Percentiles rank a stretch among this genome's conserved stretches.
Evolutionary conservation across 2,113 vertebrate genomes (phyloP).

Genomic region (Hippoglossus stenolepis): DNA sequence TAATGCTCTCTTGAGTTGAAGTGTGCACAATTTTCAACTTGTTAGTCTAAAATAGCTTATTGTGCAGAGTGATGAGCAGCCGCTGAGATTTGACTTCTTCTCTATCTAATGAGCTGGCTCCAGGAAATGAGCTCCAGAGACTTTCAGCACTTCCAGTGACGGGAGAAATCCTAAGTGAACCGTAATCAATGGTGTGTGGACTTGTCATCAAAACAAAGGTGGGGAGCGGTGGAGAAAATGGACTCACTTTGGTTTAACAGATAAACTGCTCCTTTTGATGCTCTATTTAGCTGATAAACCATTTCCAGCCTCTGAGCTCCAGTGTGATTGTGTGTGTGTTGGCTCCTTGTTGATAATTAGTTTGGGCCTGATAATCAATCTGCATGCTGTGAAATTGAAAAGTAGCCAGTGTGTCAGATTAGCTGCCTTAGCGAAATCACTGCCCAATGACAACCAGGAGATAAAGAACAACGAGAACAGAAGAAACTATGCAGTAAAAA

Average conservation of each 20-base stretch:
- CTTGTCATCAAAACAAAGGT: conserved; percentile 14
- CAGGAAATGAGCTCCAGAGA: conserved; percentile 28
- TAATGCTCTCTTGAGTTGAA: conserved; percentile 25
- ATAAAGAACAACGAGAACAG: background rate
- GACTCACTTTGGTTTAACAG: conserved; percentile 4
- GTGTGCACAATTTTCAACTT: conserved; percentile 10
- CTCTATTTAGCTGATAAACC: conserved; percentile 37
- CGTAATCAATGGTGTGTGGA: conserved; percentile 50
- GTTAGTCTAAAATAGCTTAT: conserved; percentile 13
- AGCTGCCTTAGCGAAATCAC: conserved; percentile 7
- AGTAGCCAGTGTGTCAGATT: conserved; percentile 24
- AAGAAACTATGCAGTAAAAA: conserved; percentile 1
- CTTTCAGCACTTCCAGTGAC: conserved; percentile 39
- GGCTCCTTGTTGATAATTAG: conserved; percentile 58
- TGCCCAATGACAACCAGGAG: background rate
- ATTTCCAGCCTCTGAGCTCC: conserved; percentile 25
- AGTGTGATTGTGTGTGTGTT: background rate
- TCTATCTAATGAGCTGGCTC: conserved; percentile 22
- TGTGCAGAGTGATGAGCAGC: conserved; percentile 24
- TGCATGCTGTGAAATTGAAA: conserved; percentile 37
- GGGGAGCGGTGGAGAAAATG: background rate
- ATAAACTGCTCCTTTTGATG: conserved; percentile 30
- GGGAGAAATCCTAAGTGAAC: conserved; percentile 22
- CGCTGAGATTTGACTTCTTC: conserved; percentile 27
- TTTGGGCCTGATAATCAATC: conserved; percentile 51